Evolutionary conservation across 2,113 vertebrate species (phyloP).

Genomic region (Ciconia stormi): DNA sequence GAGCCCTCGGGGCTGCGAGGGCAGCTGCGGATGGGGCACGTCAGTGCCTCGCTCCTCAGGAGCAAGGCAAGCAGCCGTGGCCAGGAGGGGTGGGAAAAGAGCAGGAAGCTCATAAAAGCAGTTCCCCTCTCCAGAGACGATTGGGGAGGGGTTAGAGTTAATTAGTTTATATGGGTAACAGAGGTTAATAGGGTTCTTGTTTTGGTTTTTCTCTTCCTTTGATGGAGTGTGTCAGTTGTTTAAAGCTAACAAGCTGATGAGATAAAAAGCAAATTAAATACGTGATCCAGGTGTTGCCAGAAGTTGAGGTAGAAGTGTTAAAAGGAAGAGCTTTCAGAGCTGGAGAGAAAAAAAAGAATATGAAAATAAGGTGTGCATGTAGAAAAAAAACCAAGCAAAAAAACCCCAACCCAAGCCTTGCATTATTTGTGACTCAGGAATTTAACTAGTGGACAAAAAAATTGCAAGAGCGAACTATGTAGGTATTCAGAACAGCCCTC

Average conservation of each 20-base stretch:
- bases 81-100: background rate
- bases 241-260: conserved; percentile 66
- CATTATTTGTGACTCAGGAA: background rate
- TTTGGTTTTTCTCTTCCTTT: conserved; percentile 44
- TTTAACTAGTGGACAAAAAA: background rate
- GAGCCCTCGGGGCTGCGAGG: background rate
- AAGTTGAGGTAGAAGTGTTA: conserved; percentile 31
- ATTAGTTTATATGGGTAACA: conserved; percentile 45
- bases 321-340: background rate
- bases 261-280: conserved; percentile 62
- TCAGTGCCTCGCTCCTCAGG: background rate
- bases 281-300: conserved; percentile 53
- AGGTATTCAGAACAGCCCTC: background rate
- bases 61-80: background rate
- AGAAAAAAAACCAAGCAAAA: background rate
- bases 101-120: conserved; percentile 34
- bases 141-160: conserved; percentile 46
- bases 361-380: background rate
- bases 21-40: background rate
- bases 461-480: background rate
- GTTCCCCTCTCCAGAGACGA: conserved; percentile 9
- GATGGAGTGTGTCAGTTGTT: conserved; percentile 54
- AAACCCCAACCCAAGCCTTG: background rate
- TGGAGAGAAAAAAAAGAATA: background rate
- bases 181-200: conserved; percentile 66